These are phyloP conservation scores for Drosophila lacertosa DNA, from an alignment of 1,140 invertebrate species.

Conservation along the genomic window DNA sequence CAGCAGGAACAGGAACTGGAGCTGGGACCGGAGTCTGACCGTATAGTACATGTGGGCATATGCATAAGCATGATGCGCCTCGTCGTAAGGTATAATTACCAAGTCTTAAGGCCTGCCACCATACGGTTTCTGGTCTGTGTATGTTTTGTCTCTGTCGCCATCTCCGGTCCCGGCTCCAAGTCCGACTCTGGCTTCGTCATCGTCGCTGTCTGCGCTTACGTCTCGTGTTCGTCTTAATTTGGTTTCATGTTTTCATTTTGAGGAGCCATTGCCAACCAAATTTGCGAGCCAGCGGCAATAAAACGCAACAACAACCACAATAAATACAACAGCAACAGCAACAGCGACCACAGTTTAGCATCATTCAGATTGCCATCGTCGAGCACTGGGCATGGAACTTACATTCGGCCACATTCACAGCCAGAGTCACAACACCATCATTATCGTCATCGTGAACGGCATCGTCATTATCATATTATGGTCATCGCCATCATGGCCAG, in stretches of 20 bases:
- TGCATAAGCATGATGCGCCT: background rate
- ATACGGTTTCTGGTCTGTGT: conserved; percentile 46
- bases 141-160: background rate
- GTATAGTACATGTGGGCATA: background rate
- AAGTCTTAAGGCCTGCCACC: conserved; percentile 37
- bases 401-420: conserved; percentile 1
- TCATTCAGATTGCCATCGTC: conserved; percentile 48
- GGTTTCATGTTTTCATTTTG: conserved; percentile 75
- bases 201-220: conserved; percentile 8
- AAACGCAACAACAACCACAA: conserved; percentile 57
- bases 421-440: conserved; percentile 27
- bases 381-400: conserved; percentile 2
- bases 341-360: conserved; percentile 41
- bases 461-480: conserved; percentile 38
- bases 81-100: conserved; percentile 55
- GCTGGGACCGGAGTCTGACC: background rate
- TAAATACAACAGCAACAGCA: conserved; percentile 3
- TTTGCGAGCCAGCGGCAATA: conserved; percentile 61
- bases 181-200: background rate
- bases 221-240: conserved; percentile 66
- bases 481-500: conserved; percentile 32
- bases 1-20: background rate
- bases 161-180: conserved; percentile 17
- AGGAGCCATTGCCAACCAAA: conserved; percentile 53
- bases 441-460: conserved; percentile 4